phyloP scores from a whole-genome alignment of 2,113 vertebrate species.

The Thunnus maccoyii region DNA sequence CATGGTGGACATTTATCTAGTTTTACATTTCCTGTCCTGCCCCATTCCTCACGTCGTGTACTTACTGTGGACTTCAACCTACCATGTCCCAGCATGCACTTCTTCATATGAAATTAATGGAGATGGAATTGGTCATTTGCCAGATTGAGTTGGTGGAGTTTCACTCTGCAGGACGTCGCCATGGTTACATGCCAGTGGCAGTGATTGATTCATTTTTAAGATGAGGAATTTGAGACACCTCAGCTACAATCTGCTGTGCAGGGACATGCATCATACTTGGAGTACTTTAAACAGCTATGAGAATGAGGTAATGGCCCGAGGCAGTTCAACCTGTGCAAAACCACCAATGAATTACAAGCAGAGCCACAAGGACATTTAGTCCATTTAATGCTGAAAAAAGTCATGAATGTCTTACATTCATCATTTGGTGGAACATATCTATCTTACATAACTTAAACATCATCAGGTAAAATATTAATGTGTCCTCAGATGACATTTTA shows the following conservation, averaged over 20 bases:
- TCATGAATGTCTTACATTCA: background rate
- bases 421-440: background rate
- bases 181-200: background rate
- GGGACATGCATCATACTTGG: conserved; percentile 50
- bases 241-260: conserved; percentile 18
- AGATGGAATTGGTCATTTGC: conserved; percentile 25
- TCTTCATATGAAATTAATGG: conserved; percentile 46
- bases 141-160: conserved; percentile 8
- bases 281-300: conserved; percentile 60
- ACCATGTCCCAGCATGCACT: conserved; percentile 27
- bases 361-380: conserved; percentile 38
- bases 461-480: background rate
- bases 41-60: background rate
- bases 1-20: background rate
- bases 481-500: conserved; percentile 1
- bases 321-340: conserved; percentile 46
- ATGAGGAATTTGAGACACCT: conserved; percentile 33
- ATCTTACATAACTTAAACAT: background rate
- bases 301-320: conserved; percentile 50
- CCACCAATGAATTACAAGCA: conserved; percentile 48
- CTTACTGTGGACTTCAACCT: background rate
- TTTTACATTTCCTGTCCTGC: background rate
- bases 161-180: background rate
- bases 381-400: conserved; percentile 17
- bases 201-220: conserved; percentile 43